Conservation (phyloP, 2,888 invertebrate genomes). For the Exephanes ischioxanthus region DNA sequence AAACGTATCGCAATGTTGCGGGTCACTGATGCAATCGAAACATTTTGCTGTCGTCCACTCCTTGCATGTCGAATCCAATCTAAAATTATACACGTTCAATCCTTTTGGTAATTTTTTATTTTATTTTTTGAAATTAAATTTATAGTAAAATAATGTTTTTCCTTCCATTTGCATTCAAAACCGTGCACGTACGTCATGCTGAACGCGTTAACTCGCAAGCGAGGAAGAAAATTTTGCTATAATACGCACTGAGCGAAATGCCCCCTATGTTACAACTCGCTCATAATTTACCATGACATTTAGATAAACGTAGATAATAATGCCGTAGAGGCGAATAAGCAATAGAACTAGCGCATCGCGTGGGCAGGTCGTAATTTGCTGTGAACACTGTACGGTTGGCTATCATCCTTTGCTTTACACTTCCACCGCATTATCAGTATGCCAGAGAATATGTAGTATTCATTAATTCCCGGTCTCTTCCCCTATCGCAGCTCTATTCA, state of each 20-base stretch:
- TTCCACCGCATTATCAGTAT: conserved; percentile 1
- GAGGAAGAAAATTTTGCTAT: conserved; percentile 1
- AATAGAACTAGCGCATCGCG: conserved; percentile 62
- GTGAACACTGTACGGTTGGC: conserved; percentile 22
- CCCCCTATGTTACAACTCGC: conserved; percentile 48
- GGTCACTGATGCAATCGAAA: conserved; percentile 2
- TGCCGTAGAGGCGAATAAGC: conserved; percentile 19
- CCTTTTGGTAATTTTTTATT: not conserved
- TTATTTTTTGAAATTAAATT: not conserved
- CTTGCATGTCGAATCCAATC: conserved; percentile 30
- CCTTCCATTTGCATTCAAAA: not conserved
- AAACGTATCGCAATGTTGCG: conserved; percentile 5
- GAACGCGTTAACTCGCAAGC: not conserved
- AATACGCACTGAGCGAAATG: conserved; percentile 30
- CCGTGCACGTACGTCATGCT: conserved; percentile 7
- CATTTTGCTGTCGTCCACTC: conserved; percentile 1
- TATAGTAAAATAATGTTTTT: not conserved
- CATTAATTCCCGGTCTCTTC: not conserved
- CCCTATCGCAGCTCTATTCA: not conserved
- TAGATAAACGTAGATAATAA: conserved; percentile 62
- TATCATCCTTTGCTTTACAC: conserved; percentile 7
- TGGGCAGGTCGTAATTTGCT: conserved; percentile 64
- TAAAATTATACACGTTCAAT: not conserved
- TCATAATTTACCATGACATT: conserved; percentile 68
- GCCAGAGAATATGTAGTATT: not conserved